These are phyloP conservation scores for Oikopleura albicans DNA, from an alignment of 23 tunicate species.

Conservation along the genomic window DNA sequence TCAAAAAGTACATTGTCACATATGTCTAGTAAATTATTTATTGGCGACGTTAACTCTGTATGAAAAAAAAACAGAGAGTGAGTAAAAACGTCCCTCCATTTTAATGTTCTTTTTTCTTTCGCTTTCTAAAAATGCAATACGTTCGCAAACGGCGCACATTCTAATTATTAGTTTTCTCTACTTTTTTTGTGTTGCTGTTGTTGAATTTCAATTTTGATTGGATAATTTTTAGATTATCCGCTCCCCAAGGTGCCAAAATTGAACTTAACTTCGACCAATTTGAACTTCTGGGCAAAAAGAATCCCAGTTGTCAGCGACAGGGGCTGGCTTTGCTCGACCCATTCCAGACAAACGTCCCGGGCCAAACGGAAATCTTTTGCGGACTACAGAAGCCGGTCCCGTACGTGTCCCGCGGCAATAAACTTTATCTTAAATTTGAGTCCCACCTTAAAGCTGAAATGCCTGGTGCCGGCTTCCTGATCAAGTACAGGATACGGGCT, in stretches of 20 bases:
- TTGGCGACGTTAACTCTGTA: too few species aligned
- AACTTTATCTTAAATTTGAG: background rate
- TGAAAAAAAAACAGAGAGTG: too few species aligned
- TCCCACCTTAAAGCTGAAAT: background rate
- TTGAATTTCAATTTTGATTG: too few species aligned
- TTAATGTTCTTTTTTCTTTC: too few species aligned
- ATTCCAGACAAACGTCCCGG: background rate
- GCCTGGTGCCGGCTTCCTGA: background rate
- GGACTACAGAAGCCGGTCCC: background rate
- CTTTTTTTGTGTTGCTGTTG: too few species aligned
- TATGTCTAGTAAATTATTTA: too few species aligned
- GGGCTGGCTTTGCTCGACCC: background rate
- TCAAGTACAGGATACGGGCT: background rate
- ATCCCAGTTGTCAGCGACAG: background rate
- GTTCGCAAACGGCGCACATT: too few species aligned
- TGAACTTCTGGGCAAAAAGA: background rate
- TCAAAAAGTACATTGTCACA: too few species aligned
- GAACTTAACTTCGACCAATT: background rate
- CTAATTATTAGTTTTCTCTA: too few species aligned
- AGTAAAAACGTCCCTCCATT: too few species aligned
- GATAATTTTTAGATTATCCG: slow-evolving; percentile 14
- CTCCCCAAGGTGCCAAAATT: background rate
- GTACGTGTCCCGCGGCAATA: background rate
- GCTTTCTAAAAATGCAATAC: too few species aligned
- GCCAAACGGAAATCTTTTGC: background rate